phyloP scores from a whole-genome alignment of 1,140 invertebrate genomes.

The Calosoma granatense region DNA sequence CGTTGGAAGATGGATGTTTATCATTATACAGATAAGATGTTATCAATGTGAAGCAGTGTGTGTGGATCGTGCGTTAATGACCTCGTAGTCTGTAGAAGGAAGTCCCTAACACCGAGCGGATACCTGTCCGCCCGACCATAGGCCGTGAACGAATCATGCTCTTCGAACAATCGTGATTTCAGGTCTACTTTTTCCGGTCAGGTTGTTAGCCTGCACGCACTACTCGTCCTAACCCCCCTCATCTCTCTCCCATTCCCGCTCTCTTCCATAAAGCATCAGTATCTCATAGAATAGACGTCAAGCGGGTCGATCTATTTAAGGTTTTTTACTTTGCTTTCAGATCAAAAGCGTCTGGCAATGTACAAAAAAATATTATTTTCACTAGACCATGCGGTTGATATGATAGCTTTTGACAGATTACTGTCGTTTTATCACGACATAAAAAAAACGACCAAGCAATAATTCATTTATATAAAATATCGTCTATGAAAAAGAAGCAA shows the following conservation, averaged over 20 bases:
- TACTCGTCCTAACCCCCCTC: neutral
- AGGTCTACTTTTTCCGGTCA: neutral
- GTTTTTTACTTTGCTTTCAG: neutral
- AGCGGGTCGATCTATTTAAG: neutral
- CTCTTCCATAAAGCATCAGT: too few relatives aligned
- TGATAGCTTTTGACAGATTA: neutral
- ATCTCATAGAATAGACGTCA: too few relatives aligned
- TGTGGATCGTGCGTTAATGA: neutral
- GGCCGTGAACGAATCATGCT: neutral
- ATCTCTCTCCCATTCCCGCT: too few relatives aligned
- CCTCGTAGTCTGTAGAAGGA: neutral
- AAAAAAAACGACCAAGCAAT: neutral
- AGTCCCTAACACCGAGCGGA: too few relatives aligned
- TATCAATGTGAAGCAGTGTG: neutral
- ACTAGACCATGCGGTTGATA: neutral
- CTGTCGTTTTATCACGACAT: neutral
- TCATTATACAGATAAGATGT: neutral
- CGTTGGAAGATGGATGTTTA: neutral
- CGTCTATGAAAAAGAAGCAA: neutral
- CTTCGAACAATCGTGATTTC: neutral
- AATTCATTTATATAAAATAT: neutral
- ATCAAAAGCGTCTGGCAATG: neutral
- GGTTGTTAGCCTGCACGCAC: neutral
- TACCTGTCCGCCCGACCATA: neutral
- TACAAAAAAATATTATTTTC: neutral